These are phyloP conservation scores for Eciton burchellii DNA, from an alignment of 1,140 invertebrate genomes.

Conservation along the genomic window DNA sequence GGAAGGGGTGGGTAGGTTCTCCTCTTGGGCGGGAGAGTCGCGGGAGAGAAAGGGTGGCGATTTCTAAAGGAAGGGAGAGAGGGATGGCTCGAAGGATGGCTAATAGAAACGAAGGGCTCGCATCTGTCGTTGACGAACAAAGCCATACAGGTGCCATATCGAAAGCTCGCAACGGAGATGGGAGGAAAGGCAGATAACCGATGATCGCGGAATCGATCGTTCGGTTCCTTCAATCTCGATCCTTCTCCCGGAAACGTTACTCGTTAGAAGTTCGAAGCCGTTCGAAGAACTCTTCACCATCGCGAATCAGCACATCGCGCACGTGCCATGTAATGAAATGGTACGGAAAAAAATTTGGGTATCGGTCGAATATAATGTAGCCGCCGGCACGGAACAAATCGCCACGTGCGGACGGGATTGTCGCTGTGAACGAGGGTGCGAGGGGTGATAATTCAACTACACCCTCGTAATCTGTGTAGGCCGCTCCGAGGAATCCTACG, in stretches of 20 bases:
- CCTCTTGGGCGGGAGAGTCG: constrained; percentile 58
- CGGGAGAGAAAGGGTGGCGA: constrained; percentile 51
- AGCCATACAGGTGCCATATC: constrained; percentile 67
- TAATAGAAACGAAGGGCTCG: constrained; percentile 77
- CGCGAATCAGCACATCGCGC: too few relatives aligned
- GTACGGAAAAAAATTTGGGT: not conserved
- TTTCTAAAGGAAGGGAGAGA: not conserved
- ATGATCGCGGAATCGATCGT: constrained; percentile 13
- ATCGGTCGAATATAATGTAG: not conserved
- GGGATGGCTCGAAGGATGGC: constrained; percentile 67
- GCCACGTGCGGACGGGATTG: not conserved
- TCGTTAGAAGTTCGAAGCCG: too few relatives aligned
- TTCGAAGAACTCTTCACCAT: too few relatives aligned
- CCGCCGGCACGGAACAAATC: constrained; percentile 2
- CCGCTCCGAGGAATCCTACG: constrained; percentile 26
- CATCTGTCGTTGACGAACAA: constrained; percentile 70
- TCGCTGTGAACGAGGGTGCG: not conserved
- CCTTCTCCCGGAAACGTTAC: not conserved
- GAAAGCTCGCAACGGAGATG: constrained; percentile 17
- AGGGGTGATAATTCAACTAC: constrained; percentile 48
- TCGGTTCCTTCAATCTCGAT: not conserved
- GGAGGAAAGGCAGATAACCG: not conserved
- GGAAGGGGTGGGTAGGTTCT: constrained; percentile 64
- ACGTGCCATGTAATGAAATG: too few relatives aligned
- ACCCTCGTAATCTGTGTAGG: constrained; percentile 44